Evolutionary conservation across 1,140 invertebrate genomes (phyloP), one percentile per base, ranked within the genome.

Genomic region (Kradibia gibbosae): DNA sequence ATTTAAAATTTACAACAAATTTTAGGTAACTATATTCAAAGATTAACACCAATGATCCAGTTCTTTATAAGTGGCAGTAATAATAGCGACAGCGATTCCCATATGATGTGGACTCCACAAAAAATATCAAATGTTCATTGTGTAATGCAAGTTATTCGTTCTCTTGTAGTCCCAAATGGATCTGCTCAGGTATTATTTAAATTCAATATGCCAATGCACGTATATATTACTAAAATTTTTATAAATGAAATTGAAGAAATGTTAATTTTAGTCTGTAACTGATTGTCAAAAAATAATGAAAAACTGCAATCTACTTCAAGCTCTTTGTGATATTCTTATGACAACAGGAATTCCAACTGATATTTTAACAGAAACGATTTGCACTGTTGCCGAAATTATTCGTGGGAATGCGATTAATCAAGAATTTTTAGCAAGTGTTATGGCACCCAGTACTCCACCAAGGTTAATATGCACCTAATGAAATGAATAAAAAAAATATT

Each of bases 321-420:
- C 95, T 57, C 89, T 99, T 15, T 99, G 97, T 87, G 94, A 95
- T 83, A 97, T 99, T 82, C 89, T 99, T 8, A 98, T 99, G 96
- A 96, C 97, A 3, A 96, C 94, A 89, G 98, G 98, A n/a, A 97
- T 99, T 0, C 98, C 98, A 0, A 96, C 97, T 0, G 97, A 99
- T 90, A 96, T 99, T 70, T 91, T 99, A 25, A 98, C 97, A 1
- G 98, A 99, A 93, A 98, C 97, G 0, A 99, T 99, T 83, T 98
- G 96, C 88, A 96, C 98, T 11, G 97, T 99, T 4, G 97, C 96
- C 1, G 99, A 99, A 92, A 94, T 98, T 3, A 98, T 99, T 57
- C 92, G 99, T 82, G 98, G 98, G 0, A 96, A 97, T 88, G 92
- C 94, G 45, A 93, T 92, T 15, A 99, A 99, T 91, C 99, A 99